Evolutionary conservation across 2,797 vertebrate genomes (phyloP).

Genomic region (Calcarius lapponicus): DNA sequence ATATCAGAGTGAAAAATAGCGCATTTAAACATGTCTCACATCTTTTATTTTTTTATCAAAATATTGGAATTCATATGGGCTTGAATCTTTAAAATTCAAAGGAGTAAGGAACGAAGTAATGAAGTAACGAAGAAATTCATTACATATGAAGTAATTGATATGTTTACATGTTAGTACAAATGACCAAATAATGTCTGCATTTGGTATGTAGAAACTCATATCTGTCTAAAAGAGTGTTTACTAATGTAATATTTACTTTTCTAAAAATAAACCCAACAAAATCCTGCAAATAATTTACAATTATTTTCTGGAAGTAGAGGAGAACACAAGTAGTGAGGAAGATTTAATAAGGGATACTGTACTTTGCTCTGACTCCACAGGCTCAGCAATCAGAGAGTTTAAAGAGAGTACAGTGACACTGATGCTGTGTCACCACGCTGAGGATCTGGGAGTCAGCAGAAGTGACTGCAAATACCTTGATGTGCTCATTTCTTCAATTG

Average conservation of each 20-base stretch:
- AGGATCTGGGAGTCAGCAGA: not conserved
- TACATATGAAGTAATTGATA: not conserved
- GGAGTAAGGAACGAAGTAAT: not conserved
- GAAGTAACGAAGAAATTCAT: not conserved
- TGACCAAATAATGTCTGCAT: not conserved
- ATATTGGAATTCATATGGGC: rapidly evolving
- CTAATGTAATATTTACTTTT: not conserved
- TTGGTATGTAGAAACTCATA: not conserved
- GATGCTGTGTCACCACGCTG: not conserved
- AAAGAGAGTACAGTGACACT: not conserved
- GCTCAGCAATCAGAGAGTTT: not conserved
- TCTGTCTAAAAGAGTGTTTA: not conserved
- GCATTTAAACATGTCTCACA: not conserved
- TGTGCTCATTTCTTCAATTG: not conserved
- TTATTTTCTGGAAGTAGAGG: not conserved
- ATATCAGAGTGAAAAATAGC: not conserved
- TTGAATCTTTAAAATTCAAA: not conserved
- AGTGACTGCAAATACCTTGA: not conserved
- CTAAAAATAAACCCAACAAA: not conserved
- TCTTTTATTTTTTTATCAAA: not conserved
- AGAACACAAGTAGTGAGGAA: not conserved
- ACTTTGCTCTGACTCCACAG: not conserved
- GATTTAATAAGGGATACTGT: not conserved
- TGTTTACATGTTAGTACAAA: not conserved
- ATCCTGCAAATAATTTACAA: not conserved